phyloP scores from a whole-genome alignment of 2,113 vertebrate genomes.

The Scopus umbretta region DNA sequence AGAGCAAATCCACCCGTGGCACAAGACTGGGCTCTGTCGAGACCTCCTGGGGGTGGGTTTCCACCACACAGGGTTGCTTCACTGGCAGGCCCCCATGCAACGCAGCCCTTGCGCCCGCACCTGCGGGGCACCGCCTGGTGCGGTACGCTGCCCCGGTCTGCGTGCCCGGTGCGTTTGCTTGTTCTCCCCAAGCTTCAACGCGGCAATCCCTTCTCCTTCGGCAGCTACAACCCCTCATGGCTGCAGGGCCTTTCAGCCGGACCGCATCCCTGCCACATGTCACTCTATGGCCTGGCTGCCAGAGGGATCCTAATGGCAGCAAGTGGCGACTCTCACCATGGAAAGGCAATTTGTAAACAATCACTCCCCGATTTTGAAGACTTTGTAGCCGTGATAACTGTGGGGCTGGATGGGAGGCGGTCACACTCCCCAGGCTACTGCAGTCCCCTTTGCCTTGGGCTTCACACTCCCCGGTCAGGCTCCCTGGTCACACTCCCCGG shows the following conservation, averaged over 20 bases:
- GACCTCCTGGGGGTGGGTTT: rapidly evolving
- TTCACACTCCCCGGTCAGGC: rapidly evolving
- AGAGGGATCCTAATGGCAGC: neutral
- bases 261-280: rapidly evolving
- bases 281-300: neutral
- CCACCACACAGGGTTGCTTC: neutral
- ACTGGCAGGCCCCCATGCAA: neutral
- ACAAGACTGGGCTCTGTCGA: rapidly evolving
- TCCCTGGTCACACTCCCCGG: rapidly evolving
- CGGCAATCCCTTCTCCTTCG: too few relatives aligned
- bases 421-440: neutral
- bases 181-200: neutral
- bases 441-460: too few relatives aligned
- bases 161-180: rapidly evolving
- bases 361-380: rapidly evolving
- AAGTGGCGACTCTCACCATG: neutral
- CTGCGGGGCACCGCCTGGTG: neutral
- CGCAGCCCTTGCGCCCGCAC: neutral
- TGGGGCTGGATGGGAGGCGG: rapidly evolving
- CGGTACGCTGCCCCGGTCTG: neutral
- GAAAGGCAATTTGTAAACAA: neutral
- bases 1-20: rapidly evolving
- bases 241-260: neutral
- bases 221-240: rapidly evolving
- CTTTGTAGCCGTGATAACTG: neutral